Base-by-base conservation (phyloP, 2,888 invertebrate species). In the Apamea sordens region DNA sequence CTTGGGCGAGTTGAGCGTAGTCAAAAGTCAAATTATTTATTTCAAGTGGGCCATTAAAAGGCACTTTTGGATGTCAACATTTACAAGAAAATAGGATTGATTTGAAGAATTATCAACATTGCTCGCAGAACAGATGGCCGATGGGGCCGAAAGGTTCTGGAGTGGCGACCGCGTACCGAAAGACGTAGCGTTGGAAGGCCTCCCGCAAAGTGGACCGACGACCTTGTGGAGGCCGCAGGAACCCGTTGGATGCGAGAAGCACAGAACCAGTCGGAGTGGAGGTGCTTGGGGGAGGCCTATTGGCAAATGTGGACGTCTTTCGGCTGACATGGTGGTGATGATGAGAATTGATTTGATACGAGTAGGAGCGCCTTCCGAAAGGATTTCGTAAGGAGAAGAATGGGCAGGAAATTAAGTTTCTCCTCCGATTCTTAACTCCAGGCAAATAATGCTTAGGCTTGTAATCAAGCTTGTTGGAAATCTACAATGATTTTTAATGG, bases 401-500 rank as follows among this genome's bases (percentile, higher is more conserved):
- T 56, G 56, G 10, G 24, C 24, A 24, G n/a, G 10, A 56, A 56
- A 11, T 3, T 56, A 50, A 53, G 53, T 53, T 53, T 18, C 53
- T 21, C 21, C 21, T 53, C 50, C 50, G 18, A 18, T 18, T 18
- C 53, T 7, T 21, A 53, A 53, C 21, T 53, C 21, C 53, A 56
- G 10, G 11, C 3, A 11, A 56, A 56, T 56, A 24, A 56, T 56
- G 4, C 56, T 56, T 11, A 64, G 21, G 21, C 1, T 1, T 36
- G 21, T 32, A 24, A 11, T 10, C 21, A 28, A 70, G 64, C 50
- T 59, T 83, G 77, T 67, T 61, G 53, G 44, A 73, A 67, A 50
- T 59, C 24, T n/a, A 83, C 32, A 47, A 63, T 65, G 44, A n/a
- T 21, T 78, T 79, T 64, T 77, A 77, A 78, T 78, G 21, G n/a